Evolutionary conservation across 2,888 invertebrate species (phyloP).

Genomic region (Ophion ellenae): DNA sequence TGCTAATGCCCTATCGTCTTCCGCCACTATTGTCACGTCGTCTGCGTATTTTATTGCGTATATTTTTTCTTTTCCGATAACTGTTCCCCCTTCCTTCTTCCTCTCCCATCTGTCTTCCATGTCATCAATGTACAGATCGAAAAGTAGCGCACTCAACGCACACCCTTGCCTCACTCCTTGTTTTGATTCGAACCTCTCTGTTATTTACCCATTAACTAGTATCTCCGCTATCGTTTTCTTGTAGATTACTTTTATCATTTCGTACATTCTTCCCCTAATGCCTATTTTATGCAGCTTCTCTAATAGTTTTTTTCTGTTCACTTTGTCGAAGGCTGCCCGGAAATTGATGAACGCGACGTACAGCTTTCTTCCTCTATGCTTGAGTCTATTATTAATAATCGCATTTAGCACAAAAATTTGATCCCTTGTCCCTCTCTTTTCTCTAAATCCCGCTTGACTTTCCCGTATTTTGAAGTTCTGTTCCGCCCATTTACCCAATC

Average conservation of each 20-base stretch:
- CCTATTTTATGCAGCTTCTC: slow-evolving; percentile 51
- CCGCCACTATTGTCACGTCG: slow-evolving; percentile 11
- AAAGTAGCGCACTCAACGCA: background rate
- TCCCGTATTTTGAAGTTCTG: slow-evolving; percentile 46
- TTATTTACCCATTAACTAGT: background rate
- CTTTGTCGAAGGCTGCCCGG: background rate
- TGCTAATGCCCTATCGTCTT: slow-evolving; percentile 8
- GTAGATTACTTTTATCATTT: slow-evolving; percentile 50
- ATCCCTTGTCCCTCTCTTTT: slow-evolving; percentile 56
- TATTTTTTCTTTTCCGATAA: slow-evolving; percentile 31
- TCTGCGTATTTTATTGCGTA: slow-evolving; percentile 42
- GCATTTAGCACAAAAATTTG: slow-evolving; percentile 55
- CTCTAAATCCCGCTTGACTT: slow-evolving; percentile 61
- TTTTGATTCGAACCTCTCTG: background rate
- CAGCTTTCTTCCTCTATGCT: background rate
- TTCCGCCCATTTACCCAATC: slow-evolving; percentile 40
- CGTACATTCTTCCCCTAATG: slow-evolving; percentile 45
- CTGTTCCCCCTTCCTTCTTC: slow-evolving; percentile 24
- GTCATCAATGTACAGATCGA: slow-evolving; percentile 40
- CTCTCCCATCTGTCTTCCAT: slow-evolving; percentile 57
- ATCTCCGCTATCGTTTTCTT: background rate
- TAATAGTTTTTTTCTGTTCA: slow-evolving; percentile 47
- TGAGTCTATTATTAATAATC: slow-evolving; percentile 34
- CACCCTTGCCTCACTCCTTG: background rate
- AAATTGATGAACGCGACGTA: slow-evolving; percentile 8